phyloP scores from a whole-genome alignment of 2,888 invertebrate genomes.

The Yponomeuta plumbellus region DNA sequence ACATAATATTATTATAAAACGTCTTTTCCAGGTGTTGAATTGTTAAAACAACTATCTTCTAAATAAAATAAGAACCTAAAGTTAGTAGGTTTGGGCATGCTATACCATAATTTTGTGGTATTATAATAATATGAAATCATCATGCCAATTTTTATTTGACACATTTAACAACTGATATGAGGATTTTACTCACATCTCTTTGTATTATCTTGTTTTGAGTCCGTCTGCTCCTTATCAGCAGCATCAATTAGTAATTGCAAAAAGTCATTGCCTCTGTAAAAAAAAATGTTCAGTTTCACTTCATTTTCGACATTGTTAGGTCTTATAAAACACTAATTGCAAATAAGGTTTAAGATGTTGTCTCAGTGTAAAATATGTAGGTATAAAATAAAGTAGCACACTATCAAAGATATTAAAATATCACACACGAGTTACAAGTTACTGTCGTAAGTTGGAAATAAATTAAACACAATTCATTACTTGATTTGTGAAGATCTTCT shows the following conservation, averaged over 20 bases:
- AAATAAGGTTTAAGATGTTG: slow-evolving; percentile 4
- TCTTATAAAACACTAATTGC: slow-evolving; percentile 12
- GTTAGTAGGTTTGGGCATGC: no score
- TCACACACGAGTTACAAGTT: not conserved
- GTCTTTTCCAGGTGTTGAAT: no score
- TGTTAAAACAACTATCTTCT: no score
- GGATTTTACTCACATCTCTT: slow-evolving; percentile 20
- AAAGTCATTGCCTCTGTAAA: slow-evolving; percentile 62
- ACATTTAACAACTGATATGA: not conserved
- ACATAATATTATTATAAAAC: no score
- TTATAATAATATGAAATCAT: no score
- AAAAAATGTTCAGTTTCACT: slow-evolving; percentile 2
- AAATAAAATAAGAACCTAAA: no score
- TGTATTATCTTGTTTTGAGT: slow-evolving; percentile 23
- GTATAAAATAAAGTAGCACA: not conserved
- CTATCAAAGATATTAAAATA: not conserved
- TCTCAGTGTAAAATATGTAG: not conserved
- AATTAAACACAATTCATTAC: not conserved
- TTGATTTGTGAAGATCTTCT: slow-evolving; percentile 35
- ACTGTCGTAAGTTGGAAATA: not conserved
- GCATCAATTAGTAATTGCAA: slow-evolving; percentile 68
- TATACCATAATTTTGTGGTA: no score
- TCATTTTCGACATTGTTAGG: no score
- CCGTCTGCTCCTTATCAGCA: slow-evolving; percentile 50
- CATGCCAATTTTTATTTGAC: no score